Evolutionary conservation across 2,797 vertebrate species (phyloP), one percentile per base, ranked within the genome.

Genomic region (Allobates femoralis): DNA sequence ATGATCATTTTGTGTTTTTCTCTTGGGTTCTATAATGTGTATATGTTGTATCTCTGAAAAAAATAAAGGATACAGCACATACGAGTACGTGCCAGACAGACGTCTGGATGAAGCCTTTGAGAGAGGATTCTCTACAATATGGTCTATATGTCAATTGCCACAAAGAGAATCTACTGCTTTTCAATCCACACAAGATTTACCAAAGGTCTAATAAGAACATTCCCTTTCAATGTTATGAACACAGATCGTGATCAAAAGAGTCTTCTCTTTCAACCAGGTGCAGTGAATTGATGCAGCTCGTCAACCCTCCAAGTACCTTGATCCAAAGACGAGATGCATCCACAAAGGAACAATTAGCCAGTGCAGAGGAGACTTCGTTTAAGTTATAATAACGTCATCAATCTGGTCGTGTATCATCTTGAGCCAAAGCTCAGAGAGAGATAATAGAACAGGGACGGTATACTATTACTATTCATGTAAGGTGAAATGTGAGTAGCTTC

Each of bases 201-300:
- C 30, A 73, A 58, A 86, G 76, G 71, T 71, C 23, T 71, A 60
- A 81, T 51, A 21, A 86, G 46, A 71, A 74, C 67, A 74, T 78
- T 86, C 60, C 58, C 51, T 81, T 53, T 80, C 34, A 79, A 62
- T 34, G 55, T 64, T 50, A 86, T 80, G 64, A 86, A 86, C 67
- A 80, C 84, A 28, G 55, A 85, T 32, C 66, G 30, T 73, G 84
- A 80, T 86, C 84, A 86, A 86, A 85, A 80, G 84, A 28, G 23
- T 51, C 58, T 34, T 73, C 84, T 79, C 23, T 74, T 60, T 74
- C 67, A 64, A 46, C 76, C 84, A 85, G 77, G 67, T 86, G 84
- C 66, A 23, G 46, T 79, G 32, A 55, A 74, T 80, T 79, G 62
- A 41, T 23, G 60, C 60, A 32, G 79, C 18, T 8, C 34, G 7